Base-by-base conservation (phyloP, 2,113 vertebrate species). In the Eupsittula cactorum region DNA sequence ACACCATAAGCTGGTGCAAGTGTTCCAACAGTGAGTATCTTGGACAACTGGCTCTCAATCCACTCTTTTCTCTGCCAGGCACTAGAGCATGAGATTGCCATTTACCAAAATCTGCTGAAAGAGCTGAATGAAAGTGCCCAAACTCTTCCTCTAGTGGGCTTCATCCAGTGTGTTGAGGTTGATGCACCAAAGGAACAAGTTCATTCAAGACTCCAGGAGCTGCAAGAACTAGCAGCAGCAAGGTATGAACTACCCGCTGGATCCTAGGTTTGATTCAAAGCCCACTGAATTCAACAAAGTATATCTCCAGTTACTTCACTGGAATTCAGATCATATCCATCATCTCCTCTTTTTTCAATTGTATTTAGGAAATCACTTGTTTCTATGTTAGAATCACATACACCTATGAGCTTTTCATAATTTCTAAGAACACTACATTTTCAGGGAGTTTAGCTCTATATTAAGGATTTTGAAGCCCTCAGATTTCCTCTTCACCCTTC, bases 171-270 rank as follows among this genome's bases (percentile, higher is more conserved):
- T 31, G 89, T 97, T 73, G 98, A 98, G 84, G 93, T 98, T 39
- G 96, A 95, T 57, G 88, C 90, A 74, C 97, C 98, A 11, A 98
- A 87, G 82, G 96, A 96, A 37, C 98, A 95, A 53, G 95, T 99
- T 47, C 79, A 83, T 78, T 97, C 88, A 79, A 98, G 97, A 91
- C 94, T 98, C 37, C 97, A 88, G 90, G 95, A 97, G 53, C 39
- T 99, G 39, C 97, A 98, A 93, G 97, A 98, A 35, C 87, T 97
- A 89, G 97, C 98, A 9, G 91, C 92, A 57, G 70, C 94, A 88
- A 98, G 98, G 99, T 99, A 95, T 69, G 24, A 90, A 75, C 18
- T 50, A 16, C 12, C 29, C 4, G 37, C 35, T 88, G 42, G 23
- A 64, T 91, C 37, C 29, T 67, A 31, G 16, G 14, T 80, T 77